Base-by-base conservation (phyloP, 1,140 invertebrate genomes). In the Drosophila nigromelanica region DNA sequence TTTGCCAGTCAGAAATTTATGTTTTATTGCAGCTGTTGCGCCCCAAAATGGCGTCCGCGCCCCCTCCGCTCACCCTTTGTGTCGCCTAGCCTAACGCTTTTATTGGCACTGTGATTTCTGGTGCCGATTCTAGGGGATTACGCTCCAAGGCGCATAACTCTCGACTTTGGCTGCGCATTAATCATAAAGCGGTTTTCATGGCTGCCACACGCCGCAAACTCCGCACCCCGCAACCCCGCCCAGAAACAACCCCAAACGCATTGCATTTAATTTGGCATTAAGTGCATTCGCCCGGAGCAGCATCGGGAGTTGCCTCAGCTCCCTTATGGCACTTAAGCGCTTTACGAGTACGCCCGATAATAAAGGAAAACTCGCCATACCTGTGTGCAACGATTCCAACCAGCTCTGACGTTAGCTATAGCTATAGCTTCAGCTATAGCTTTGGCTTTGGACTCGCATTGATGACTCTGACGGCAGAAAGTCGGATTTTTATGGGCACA, bases 221-320 rank as follows among this genome's bases (percentile, higher is more conserved):
- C 24, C 18, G 4, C 4, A 0, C 0, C 27, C 15, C 43, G 1
- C 3, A n/a, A 4, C 24, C 14, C 39, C 56, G 0, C 12, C 15
- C 15, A 12, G 45, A 24, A 24, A 24, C 21, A 24, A 24, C 21
- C 24, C 27, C 33, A 21, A 39, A 15, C 15, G 39, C 43, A 67
- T 40, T 76, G 76, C 73, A 78, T 78, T 78, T 78, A 78, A 78
- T 78, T 78, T 72, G 61, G 73, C 73, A 76, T 78, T 78, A 76
- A 78, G 62, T 78, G 76, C 76, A 78, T 78, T 76, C 66, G 73
- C 63, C 64, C 54, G 62, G 4, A 63, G 60, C 8, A 30, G 39
- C 10, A 18, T 11, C n/a, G 18, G 21, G 10, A 35, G 64, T 27
- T 43, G 47, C 15, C 15, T 27, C 27, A 27, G 59, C 40, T 42